Percentiles rank a stretch among this genome's conserved stretches.
phyloP scores from a whole-genome alignment of 2,797 vertebrate genomes.

The Channa striata region DNA sequence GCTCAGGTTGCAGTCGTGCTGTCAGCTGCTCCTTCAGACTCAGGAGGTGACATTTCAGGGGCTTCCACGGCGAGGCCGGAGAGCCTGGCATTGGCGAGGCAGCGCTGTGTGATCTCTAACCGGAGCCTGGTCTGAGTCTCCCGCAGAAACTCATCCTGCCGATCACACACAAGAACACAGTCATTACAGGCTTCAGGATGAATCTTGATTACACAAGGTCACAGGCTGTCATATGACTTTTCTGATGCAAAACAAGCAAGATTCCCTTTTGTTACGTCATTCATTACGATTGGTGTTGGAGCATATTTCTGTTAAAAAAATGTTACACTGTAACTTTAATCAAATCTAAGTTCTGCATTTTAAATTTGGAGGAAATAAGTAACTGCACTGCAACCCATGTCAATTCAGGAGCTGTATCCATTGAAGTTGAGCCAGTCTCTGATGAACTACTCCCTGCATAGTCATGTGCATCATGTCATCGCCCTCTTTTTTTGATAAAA shows the following conservation, averaged over 20 bases:
- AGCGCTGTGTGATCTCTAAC: constrained; percentile 74
- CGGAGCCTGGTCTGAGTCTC: constrained; percentile 74
- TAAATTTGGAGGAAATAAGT: too few species aligned
- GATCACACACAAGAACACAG: constrained; percentile 28
- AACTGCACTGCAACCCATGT: too few species aligned
- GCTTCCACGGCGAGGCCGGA: constrained; percentile 6
- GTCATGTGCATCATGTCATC: too few species aligned
- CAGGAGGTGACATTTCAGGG: background rate
- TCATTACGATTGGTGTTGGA: too few species aligned
- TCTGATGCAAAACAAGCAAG: background rate
- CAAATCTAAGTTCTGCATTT: too few species aligned
- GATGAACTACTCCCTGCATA: too few species aligned
- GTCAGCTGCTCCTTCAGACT: constrained; percentile 15
- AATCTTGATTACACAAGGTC: background rate
- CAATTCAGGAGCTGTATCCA: too few species aligned
- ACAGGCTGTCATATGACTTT: background rate
- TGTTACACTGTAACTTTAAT: too few species aligned
- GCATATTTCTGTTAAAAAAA: too few species aligned
- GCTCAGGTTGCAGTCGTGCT: constrained; percentile 26
- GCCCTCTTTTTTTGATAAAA: too few species aligned
- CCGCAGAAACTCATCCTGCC: constrained; percentile 80
- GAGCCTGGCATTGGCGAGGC: constrained; percentile 62
- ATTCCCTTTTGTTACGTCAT: background rate
- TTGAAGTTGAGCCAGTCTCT: too few species aligned
- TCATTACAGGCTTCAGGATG: background rate